Base-by-base conservation (phyloP, 1,140 invertebrate species). In the Nasonia vitripennis region DNA sequence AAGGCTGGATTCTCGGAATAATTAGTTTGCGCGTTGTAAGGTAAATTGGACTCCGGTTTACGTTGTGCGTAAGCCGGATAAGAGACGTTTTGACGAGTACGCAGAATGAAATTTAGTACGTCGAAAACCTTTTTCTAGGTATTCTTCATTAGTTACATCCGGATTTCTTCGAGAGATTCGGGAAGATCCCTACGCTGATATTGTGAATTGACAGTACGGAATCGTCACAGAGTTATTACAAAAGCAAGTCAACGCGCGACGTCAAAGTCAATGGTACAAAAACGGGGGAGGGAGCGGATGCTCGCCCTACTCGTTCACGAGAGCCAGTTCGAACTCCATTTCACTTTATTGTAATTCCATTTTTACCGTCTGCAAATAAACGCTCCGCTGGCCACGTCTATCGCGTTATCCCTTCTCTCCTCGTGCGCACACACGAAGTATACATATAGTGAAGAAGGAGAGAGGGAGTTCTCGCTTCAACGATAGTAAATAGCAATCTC, bases 331-430 rank as follows among this genome's bases (percentile, higher is more conserved):
- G 86, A 89, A 89, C 87, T 89, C 84, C 87, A 88, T 90, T 90
- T 90, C 82, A 85, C 88, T 90, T 89, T 88, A 89, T 89, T 89
- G 89, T 91, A 89, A 91, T 90, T 90, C 87, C 88, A 90, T 90
- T 89, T 90, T 90, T 91, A 87, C 80, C 81, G 85, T 88, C 87
- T 87, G 88, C 86, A 90, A 90, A 91, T 90, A 90, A 91, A 91
- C 87, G 90, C 87, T 89, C 74, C 67, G 86, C 83, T 88, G 89
- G 81, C 78, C 86, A 87, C 87, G 89, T 90, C 87, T 89, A 90
- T 90, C 87, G 88, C 87, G 87, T 89, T 89, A 90, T 87, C 85
- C 86, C 34, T 2, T 51, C 31, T 70, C 62, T 34, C 62, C 55
- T 62, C 27, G 68, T 11, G 48, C 14, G 14, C 48, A 51, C 55